Evolutionary conservation across 2,113 vertebrate species (phyloP), one percentile per base, ranked within the genome.

Genomic region (Struthio camelus): DNA sequence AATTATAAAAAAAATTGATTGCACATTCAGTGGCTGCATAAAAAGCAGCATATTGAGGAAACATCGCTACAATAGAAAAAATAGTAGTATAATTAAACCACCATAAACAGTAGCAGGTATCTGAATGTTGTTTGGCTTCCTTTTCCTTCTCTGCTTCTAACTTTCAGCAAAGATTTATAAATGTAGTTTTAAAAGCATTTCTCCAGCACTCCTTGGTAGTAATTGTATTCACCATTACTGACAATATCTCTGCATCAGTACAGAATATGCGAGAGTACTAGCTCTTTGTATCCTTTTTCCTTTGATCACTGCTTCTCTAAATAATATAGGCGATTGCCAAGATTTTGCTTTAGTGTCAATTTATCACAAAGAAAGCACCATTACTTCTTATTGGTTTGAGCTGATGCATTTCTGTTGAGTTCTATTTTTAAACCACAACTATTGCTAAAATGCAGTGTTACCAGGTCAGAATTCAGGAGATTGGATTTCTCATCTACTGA

Each of bases 271-370:
- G 10, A 94, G 73, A 82, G 84, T 94, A 84, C 48, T 95, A 71
- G 83, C 69, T 96, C 91, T 97, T 97, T 97, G 89, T 93, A 94
- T 59, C 83, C 27, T 67, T 89, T 69, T 93, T 93, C 84, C 87
- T 98, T 97, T 98, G 94, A 97, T 98, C 88, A 89, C 81, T 85
- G 48, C 11, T 97, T 25, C 79, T 96, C 88, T 97, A 97, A 98
- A 97, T 97, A 97, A 97, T 94, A 94, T 86, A 93, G 94, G 77
- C 96, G 75, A 97, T 96, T 93, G 94, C 90, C 84, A 96, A 95
- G 88, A 87, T 93, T 95, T 94, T 95, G 93, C 76, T 94, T 97
- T 85, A 93, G 48, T 75, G 65, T 94, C 80, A 90, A 59, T 97
- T 97, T 96, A 96, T 97, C 93, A 97, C 79, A 95, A 97, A 97